Evolutionary conservation across 2,888 invertebrate genomes (phyloP).

Genomic region (Drosophila lutescens): DNA sequence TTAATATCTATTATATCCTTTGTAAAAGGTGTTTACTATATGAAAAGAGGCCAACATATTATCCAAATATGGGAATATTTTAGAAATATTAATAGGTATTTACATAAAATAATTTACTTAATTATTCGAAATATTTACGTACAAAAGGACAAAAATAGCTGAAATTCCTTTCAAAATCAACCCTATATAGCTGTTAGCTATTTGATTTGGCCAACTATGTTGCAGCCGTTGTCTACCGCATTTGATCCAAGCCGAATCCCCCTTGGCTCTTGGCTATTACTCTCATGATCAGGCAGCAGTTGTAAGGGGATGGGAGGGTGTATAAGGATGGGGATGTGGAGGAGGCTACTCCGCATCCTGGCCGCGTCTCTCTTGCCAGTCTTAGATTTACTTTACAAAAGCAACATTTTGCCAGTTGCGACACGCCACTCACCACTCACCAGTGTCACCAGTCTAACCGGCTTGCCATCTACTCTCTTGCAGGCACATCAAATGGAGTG

Average conservation of each 20-base stretch:
- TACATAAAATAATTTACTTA: no score
- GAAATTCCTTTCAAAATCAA: not conserved
- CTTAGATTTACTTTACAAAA: constrained; percentile 68
- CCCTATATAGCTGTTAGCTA: no score
- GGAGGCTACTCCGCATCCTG: constrained; percentile 18
- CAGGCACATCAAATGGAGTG: constrained; percentile 54
- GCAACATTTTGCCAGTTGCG: constrained; percentile 73
- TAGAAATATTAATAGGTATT: no score
- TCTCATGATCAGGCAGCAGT: constrained; percentile 25
- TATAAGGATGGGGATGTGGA: not conserved
- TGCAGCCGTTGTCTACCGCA: constrained; percentile 24
- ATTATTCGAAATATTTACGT: no score
- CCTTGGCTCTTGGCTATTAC: constrained; percentile 40
- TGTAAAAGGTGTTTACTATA: no score
- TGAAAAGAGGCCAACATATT: no score
- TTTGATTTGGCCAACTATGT: not conserved
- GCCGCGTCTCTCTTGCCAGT: constrained; percentile 23
- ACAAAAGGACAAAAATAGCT: constrained; percentile 2
- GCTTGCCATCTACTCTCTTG: constrained; percentile 52
- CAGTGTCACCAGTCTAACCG: constrained; percentile 45
- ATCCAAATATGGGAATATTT: no score
- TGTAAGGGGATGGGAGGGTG: not conserved
- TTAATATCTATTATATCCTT: no score
- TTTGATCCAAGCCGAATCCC: constrained; percentile 36
- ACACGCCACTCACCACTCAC: constrained; percentile 73